Evolutionary conservation across 2,797 vertebrate species (phyloP).

Genomic region (Characodon lateralis): DNA sequence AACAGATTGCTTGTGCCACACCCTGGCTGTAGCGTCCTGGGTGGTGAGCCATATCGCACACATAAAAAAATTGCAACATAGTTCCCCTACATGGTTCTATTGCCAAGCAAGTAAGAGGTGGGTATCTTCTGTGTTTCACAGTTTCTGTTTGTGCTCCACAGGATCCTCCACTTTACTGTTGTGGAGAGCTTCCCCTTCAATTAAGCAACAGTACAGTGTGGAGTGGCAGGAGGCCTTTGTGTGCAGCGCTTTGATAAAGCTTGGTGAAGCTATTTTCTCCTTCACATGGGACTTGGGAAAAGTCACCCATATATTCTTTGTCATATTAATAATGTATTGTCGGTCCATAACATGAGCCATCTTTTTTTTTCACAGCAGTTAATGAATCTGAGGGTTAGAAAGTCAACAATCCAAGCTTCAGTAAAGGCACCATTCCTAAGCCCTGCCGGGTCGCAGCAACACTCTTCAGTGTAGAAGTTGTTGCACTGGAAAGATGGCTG

Average conservation of each 20-base stretch:
- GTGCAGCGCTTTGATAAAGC: conserved; percentile 2
- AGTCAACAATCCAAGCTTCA: not conserved
- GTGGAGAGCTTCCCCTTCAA: conserved; percentile 5
- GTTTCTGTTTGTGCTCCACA: not conserved
- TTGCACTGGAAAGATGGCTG: not conserved
- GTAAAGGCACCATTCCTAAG: not conserved
- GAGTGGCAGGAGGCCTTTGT: not conserved
- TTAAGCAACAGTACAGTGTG: conserved; percentile 8
- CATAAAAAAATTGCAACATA: not conserved
- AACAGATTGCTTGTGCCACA: not conserved
- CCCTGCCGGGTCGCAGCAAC: not conserved
- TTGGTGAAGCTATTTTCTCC: not conserved
- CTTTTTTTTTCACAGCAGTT: not conserved
- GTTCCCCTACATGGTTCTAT: not conserved
- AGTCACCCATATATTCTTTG: conserved; percentile 12
- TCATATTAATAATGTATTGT: conserved; percentile 3
- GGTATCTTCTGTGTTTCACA: conserved; percentile 7
- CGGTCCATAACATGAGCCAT: not conserved
- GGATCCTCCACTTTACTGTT: conserved; percentile 19
- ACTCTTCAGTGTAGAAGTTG: not conserved
- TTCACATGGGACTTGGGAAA: conserved; percentile 1
- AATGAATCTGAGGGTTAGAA: conserved; percentile 7
- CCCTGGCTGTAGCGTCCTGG: not conserved
- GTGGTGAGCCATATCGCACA: not conserved
- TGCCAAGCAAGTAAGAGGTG: conserved; percentile 3